Percentiles rank a stretch among this genome's conserved stretches.
phyloP scores from a whole-genome alignment of 1,140 invertebrate genomes.

The Thalassaphorura encarpata region DNA sequence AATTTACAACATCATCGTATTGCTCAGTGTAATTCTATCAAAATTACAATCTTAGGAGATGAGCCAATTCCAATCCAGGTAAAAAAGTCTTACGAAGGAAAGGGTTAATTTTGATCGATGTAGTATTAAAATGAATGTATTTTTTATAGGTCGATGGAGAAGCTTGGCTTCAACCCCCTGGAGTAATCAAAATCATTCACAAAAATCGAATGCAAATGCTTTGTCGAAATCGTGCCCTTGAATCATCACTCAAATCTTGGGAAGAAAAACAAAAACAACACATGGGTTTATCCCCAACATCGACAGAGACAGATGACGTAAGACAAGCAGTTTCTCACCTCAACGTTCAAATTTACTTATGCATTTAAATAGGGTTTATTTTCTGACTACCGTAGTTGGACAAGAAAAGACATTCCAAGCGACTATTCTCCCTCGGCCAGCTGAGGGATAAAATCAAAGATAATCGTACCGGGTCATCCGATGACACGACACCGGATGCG shows the following conservation, averaged over 20 bases:
- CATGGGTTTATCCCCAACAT: constrained; percentile 39
- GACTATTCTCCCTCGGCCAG: constrained; percentile 31
- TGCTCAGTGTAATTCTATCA: constrained; percentile 87
- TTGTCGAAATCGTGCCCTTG: constrained; percentile 76
- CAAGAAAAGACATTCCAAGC: constrained; percentile 33
- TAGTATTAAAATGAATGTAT: background rate
- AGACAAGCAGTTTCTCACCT: background rate
- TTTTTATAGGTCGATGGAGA: constrained; percentile 84
- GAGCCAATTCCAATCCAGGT: constrained; percentile 33
- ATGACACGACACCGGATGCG: constrained; percentile 16
- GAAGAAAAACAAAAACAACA: constrained; percentile 75
- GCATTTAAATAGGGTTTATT: background rate
- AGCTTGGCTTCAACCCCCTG: constrained; percentile 95
- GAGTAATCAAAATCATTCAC: constrained; percentile 88
- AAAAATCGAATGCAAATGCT: constrained; percentile 96
- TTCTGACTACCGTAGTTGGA: constrained; percentile 22
- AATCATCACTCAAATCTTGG: constrained; percentile 80
- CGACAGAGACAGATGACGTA: constrained; percentile 28
- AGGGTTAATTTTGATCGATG: constrained; percentile 22
- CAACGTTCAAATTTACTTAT: background rate
- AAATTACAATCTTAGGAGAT: constrained; percentile 82
- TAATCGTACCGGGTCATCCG: too few relatives aligned
- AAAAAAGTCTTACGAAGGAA: background rate
- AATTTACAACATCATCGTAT: constrained; percentile 95
- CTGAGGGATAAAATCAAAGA: too few relatives aligned